These are phyloP conservation scores for Potamarius usumacintae DNA, from an alignment of 2,113 vertebrate species.

Conservation along the genomic window DNA sequence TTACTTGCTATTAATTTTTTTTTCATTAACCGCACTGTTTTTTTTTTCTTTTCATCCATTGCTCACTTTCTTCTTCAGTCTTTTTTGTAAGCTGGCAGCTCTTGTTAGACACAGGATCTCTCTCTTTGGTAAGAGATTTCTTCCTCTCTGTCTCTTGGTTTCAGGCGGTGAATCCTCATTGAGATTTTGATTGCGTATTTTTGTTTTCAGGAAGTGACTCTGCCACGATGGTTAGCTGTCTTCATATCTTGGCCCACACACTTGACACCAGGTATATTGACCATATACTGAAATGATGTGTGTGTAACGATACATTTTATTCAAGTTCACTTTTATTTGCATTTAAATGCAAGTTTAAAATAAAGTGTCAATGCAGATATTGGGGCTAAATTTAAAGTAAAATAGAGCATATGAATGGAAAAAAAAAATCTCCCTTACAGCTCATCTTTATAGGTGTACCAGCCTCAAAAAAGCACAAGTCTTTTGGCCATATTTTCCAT, in stretches of 20 bases:
- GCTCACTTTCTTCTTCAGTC: conserved; percentile 68
- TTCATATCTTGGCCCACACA: conserved; percentile 96
- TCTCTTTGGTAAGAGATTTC: conserved; percentile 88
- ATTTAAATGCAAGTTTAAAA: background rate
- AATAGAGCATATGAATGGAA: background rate
- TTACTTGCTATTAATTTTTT: background rate
- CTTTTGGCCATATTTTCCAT: too few relatives aligned
- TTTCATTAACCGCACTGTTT: background rate
- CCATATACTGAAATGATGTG: background rate
- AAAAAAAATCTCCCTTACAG: too few relatives aligned
- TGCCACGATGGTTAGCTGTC: conserved; percentile 93
- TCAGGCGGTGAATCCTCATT: background rate
- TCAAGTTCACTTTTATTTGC: background rate
- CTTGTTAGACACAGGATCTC: conserved; percentile 99
- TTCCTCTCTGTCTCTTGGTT: background rate
- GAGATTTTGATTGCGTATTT: conserved; percentile 38
- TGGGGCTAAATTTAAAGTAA: background rate
- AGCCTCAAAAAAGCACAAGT: too few relatives aligned
- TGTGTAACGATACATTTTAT: background rate
- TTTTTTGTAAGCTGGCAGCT: conserved; percentile 99
- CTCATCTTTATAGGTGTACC: too few relatives aligned
- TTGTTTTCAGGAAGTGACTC: conserved; percentile 85
- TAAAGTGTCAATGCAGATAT: background rate
- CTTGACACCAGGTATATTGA: conserved; percentile 87
- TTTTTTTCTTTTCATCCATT: background rate